These are phyloP conservation scores for Gadus chalcogrammus DNA, from an alignment of 2,113 vertebrate genomes.

Conservation along the genomic window DNA sequence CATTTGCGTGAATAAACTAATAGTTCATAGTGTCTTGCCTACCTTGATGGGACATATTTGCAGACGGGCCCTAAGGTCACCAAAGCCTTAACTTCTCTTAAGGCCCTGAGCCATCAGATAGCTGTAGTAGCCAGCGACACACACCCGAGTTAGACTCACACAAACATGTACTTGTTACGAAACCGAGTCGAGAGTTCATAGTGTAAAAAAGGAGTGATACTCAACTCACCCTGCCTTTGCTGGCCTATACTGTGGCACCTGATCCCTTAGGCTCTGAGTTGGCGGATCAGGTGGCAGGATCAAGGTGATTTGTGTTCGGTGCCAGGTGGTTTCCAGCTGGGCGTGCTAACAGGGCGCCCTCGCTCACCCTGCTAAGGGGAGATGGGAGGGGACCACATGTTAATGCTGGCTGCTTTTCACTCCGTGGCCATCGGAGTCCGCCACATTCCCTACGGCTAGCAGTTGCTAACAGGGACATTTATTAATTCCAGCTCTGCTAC, in stretches of 20 bases:
- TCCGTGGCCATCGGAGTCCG: too few species aligned
- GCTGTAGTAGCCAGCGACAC: too few species aligned
- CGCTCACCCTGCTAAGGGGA: constrained; percentile 26
- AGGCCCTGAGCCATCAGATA: too few species aligned
- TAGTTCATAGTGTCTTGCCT: not conserved
- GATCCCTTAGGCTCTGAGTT: constrained; percentile 5
- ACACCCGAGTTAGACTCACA: too few species aligned
- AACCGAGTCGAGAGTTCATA: not conserved
- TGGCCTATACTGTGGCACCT: not conserved
- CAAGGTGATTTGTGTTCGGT: constrained; percentile 27
- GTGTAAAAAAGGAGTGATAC: not conserved
- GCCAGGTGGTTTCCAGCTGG: constrained; percentile 53
- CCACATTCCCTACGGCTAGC: constrained; percentile 64
- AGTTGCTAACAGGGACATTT: too few species aligned
- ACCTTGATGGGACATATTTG: not conserved
- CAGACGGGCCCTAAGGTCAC: too few species aligned
- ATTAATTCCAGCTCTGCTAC: not conserved
- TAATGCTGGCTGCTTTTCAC: too few species aligned
- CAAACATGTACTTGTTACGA: too few species aligned
- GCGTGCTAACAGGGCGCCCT: constrained; percentile 23
- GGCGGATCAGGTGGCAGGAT: not conserved
- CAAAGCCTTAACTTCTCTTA: too few species aligned
- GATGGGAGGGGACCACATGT: constrained; percentile 16
- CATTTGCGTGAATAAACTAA: too few species aligned
- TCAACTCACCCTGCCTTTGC: not conserved